Base-by-base conservation (phyloP, 2,888 invertebrate genomes). In the Heliconius hortense region DNA sequence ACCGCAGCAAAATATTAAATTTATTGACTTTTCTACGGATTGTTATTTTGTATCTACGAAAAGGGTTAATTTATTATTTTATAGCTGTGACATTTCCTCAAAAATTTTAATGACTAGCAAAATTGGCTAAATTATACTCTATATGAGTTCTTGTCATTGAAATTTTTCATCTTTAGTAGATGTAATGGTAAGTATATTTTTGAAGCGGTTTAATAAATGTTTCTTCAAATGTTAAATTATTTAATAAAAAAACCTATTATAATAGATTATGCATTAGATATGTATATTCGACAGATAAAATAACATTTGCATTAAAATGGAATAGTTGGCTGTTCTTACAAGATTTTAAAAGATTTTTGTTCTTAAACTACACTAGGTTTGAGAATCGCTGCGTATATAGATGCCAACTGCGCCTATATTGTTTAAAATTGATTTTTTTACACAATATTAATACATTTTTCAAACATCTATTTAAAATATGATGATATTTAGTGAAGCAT, bases 141-240 rank as follows among this genome's bases (percentile, higher is more conserved):
- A 10, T 35, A 48, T 48, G 21, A 48, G 48, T 48, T 48, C 0
- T 26, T 10, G 67, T 21, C 26, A 3, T 26, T 48, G 18, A 18
- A 43, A 18, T 3, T 67, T 26, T 18, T 67, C 8, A 67, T 26
- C 26, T 26, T 67, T 67, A 21, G 15, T 66, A 39, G 39, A 24
- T 66, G 39, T 67, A 48, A 67, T 26, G 26, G 48, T 67, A 48
- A 67, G 26, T 18, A 48, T 67, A 48, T 67, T 67, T 67, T 67
- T 67, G 26, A 48, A 67, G 28, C 48, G 28, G 21, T 67, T 21
- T 31, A 53, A 21, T 48, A 21, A 48, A 68, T 68, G 48, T 53
- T 64, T 68, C 68, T 68, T 68, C 28, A 7, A 53, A 53, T 48
- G 26, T 68, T 11, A 21, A 67, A 48, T 28, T 26, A 67, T 67